phyloP scores from a whole-genome alignment of 1,140 invertebrate genomes.

The Cryptotermes secundus region DNA sequence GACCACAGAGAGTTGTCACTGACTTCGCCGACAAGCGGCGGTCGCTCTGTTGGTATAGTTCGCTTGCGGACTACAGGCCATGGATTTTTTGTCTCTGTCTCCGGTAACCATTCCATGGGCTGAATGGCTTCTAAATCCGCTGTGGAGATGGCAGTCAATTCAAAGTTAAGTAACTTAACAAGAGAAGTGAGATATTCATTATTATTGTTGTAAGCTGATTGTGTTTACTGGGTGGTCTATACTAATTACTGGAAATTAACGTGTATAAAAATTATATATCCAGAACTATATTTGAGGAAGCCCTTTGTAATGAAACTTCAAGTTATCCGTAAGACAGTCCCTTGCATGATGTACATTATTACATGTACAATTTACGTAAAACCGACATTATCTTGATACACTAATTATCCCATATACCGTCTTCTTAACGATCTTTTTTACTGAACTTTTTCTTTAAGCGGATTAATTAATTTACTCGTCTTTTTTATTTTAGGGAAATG shows the following conservation, averaged over 20 bases:
- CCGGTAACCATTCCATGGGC: too few species aligned
- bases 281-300: not conserved
- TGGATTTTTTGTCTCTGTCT: too few species aligned
- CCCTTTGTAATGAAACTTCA: not conserved
- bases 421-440: not conserved
- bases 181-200: not conserved
- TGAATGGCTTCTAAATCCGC: too few species aligned
- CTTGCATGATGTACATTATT: not conserved
- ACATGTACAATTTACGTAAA: not conserved
- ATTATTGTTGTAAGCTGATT: not conserved
- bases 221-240: not conserved
- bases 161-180: too few species aligned
- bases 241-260: constrained; percentile 1
- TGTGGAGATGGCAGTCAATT: too few species aligned
- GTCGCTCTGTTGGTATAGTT: too few species aligned
- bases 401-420: not conserved
- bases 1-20: too few species aligned
- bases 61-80: too few species aligned
- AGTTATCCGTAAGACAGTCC: not conserved
- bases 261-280: not conserved
- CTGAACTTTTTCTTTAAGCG: not conserved
- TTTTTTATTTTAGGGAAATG: not conserved
- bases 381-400: not conserved
- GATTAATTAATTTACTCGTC: not conserved
- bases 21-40: too few species aligned